These are phyloP conservation scores for Drosophila mimica DNA, from an alignment of 2,888 invertebrate genomes.

Conservation along the genomic window DNA sequence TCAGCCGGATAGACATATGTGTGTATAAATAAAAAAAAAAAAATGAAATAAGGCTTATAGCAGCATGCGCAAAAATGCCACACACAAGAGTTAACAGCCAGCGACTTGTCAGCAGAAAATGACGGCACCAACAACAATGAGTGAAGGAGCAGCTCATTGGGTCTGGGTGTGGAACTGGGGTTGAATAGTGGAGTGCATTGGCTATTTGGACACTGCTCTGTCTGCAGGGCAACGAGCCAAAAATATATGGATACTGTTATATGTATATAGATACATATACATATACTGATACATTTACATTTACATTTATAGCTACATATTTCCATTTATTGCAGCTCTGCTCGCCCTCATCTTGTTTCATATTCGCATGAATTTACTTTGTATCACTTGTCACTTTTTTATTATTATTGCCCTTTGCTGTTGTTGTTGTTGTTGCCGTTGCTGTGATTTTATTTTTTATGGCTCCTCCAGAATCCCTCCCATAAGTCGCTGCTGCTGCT, in stretches of 20 bases:
- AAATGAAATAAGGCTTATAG: constrained; percentile 69
- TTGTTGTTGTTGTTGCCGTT: constrained; percentile 42
- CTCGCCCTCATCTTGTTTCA: constrained; percentile 57
- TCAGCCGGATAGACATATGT: constrained; percentile 32
- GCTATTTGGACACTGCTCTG: constrained; percentile 16
- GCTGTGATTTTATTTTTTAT: constrained; percentile 72
- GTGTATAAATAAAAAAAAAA: constrained; percentile 13
- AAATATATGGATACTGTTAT: constrained; percentile 20
- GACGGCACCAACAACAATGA: constrained; percentile 7
- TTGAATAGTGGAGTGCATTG: constrained; percentile 21
- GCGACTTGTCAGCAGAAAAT: constrained; percentile 51
- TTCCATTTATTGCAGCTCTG: constrained; percentile 66
- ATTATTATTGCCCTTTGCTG: constrained; percentile 65
- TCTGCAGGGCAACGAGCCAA: constrained; percentile 44
- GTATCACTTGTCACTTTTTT: constrained; percentile 82
- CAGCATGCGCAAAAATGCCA: constrained; percentile 58
- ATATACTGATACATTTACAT: constrained; percentile 17
- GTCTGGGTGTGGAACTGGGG: background rate
- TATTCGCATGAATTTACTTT: constrained; percentile 82
- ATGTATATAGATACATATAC: constrained; percentile 10
- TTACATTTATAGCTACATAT: constrained; percentile 25
- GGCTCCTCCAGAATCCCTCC: constrained; percentile 56
- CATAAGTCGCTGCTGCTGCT: constrained; percentile 29
- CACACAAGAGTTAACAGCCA: constrained; percentile 50
- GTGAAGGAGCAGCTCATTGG: constrained; percentile 13